Evolutionary conservation across 2,113 vertebrate genomes (phyloP), one percentile per base, ranked within the genome.

Genomic region (Callocephalon fimbriatum): DNA sequence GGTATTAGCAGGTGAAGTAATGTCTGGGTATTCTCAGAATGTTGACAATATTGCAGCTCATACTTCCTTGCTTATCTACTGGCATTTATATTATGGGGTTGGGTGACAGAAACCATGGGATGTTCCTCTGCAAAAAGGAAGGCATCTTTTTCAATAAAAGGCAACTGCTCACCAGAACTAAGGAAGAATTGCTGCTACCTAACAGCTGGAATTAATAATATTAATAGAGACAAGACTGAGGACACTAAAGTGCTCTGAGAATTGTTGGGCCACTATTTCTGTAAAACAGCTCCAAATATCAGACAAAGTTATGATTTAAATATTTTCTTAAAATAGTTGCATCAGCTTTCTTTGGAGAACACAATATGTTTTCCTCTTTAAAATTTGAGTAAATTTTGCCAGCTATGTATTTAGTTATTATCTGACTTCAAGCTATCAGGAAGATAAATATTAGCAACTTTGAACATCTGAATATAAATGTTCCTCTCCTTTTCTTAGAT

Each of bases 401-500:
- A 22, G 45, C 40, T 48, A 1, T 45, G 17, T 42, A 9, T 73
- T 67, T 63, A 78, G 25, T 54, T 80, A 22, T n/a, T 82, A 8
- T 56, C 44, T 73, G 62, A 42, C 12, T 80, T 68, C 1, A 27
- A 48, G 11, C 12, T 70, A 1, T 87, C 13, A 35, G 29, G 22
- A 77, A 91, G 37, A 15, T 72, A 54, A 59, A n/a, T 62, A 75
- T 29, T 58, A 67, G 53, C 40, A 37, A 19, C 31, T 35, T 79
- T 40, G 26, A 71, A 62, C 7, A 23, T 32, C 8, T 86, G 32
- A n/a, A 20, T 44, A 7, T 38, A 50, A 74, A 26, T 15, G 27
- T 95, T 95, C 97, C 65, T 97, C 42, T 98, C n/a, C 23, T 85
- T 51, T 92, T 88, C 59, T 77, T 94, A 99, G 99, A 99, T 99